A percentile compares a stretch with the other conserved stretches of the same genome.
phyloP scores from a whole-genome alignment of 2,113 vertebrate species.

The Mandrillus leucophaeus region DNA sequence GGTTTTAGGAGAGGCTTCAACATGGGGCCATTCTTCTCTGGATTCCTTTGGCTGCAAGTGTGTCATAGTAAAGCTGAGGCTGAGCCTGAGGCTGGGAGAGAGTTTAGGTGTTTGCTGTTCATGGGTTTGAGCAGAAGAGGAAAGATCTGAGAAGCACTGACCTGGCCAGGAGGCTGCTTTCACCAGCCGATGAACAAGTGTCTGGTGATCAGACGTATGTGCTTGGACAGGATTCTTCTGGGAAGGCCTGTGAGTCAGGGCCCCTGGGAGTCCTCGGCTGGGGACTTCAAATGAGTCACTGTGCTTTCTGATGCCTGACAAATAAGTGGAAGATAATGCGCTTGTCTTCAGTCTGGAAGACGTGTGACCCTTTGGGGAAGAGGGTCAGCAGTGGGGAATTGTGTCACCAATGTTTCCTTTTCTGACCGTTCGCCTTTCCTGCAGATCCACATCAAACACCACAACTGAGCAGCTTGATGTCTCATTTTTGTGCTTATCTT shows the following conservation, averaged over 20 bases:
- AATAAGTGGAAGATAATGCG: constrained; percentile 1
- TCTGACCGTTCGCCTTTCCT: neutral
- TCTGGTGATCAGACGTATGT: neutral
- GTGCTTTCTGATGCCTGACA: neutral
- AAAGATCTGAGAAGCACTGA: neutral
- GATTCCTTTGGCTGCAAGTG: neutral
- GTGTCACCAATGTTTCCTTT: neutral
- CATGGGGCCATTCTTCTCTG: neutral
- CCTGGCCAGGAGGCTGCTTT: neutral
- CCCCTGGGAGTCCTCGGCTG: neutral
- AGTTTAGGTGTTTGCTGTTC: neutral
- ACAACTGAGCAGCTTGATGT: neutral
- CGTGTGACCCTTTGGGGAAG: neutral
- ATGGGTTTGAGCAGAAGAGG: neutral
- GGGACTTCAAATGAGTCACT: constrained; percentile 51
- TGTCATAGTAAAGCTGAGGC: neutral
- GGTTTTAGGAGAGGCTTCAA: neutral
- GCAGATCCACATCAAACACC: neutral
- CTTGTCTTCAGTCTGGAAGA: neutral
- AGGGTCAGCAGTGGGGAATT: neutral
- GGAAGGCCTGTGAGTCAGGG: constrained; percentile 65
- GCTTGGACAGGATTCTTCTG: constrained; percentile 30
- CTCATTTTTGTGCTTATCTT: constrained; percentile 40
- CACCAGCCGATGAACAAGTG: neutral
- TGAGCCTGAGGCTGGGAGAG: neutral